phyloP scores from a whole-genome alignment of 2,797 vertebrate genomes.

The Novumbra hubbsi region DNA sequence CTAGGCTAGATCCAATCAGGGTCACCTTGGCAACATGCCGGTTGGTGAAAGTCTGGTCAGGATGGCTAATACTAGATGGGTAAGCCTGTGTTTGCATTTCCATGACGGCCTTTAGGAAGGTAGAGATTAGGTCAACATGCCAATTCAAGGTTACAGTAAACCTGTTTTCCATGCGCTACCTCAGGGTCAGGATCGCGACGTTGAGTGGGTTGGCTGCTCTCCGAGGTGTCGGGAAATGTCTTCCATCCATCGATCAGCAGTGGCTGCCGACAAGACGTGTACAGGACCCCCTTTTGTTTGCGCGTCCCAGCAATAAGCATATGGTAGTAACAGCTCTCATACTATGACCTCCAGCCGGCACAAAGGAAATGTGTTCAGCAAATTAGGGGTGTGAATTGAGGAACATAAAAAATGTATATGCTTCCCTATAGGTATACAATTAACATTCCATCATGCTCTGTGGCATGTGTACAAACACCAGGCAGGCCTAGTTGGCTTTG shows the following conservation, averaged over 20 bases:
- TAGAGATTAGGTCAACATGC: slow-evolving; percentile 25
- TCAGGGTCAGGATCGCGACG: slow-evolving; percentile 22
- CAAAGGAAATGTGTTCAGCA: neutral
- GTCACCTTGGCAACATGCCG: slow-evolving; percentile 21
- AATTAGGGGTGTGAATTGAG: neutral
- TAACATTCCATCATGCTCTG: too few relatives aligned
- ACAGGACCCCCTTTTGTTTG: slow-evolving; percentile 39
- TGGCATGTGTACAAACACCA: too few relatives aligned
- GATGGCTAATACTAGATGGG: neutral
- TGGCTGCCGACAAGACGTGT: slow-evolving; percentile 54
- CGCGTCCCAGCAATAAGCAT: slow-evolving; percentile 11
- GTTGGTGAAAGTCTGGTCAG: slow-evolving; percentile 35
- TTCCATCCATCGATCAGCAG: slow-evolving; percentile 38
- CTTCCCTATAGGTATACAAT: too few relatives aligned
- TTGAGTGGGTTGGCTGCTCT: slow-evolving; percentile 20
- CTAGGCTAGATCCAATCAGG: slow-evolving; percentile 8
- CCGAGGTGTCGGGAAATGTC: slow-evolving; percentile 30
- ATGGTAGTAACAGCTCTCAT: slow-evolving; percentile 14
- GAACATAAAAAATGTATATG: too few relatives aligned
- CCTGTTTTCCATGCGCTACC: neutral
- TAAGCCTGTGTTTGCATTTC: neutral
- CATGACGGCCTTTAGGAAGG: neutral
- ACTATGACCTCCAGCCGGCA: neutral
- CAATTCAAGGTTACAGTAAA: slow-evolving; percentile 9
- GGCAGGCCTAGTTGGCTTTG: too few relatives aligned